phyloP scores from a whole-genome alignment of 2,888 invertebrate species.

The Eilema griseolum region DNA sequence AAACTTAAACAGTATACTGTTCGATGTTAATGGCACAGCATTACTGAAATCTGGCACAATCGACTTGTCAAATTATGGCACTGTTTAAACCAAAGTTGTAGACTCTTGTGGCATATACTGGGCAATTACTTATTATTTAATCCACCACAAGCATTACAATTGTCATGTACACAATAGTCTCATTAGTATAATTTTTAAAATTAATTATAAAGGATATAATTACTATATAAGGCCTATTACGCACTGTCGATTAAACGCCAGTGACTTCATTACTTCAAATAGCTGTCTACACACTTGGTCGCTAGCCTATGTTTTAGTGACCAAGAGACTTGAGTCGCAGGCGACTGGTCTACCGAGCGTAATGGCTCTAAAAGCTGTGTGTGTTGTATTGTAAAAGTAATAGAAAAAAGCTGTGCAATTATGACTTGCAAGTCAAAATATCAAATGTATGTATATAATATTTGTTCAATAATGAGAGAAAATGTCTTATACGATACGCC shows the following conservation, averaged over 20 bases:
- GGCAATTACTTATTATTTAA: neutral
- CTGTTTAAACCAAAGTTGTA: neutral
- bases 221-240: too few relatives aligned
- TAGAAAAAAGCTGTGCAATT: neutral
- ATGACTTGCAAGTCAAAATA: neutral
- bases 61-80: neutral
- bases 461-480: neutral
- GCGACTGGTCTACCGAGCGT: too few relatives aligned
- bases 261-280: too few relatives aligned
- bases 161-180: neutral
- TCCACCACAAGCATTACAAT: neutral
- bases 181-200: neutral
- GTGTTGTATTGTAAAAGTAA: neutral
- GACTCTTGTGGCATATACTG: neutral
- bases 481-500: neutral
- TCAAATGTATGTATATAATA: neutral
- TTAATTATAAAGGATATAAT: too few relatives aligned
- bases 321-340: too few relatives aligned
- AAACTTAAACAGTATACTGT: neutral
- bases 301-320: too few relatives aligned
- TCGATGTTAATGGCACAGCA: neutral
- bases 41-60: neutral
- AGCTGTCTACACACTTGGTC: too few relatives aligned
- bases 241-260: too few relatives aligned
- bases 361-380: too few relatives aligned